Evolutionary conservation across 2,888 invertebrate genomes (phyloP).

Genomic region (Lasiommata megera): DNA sequence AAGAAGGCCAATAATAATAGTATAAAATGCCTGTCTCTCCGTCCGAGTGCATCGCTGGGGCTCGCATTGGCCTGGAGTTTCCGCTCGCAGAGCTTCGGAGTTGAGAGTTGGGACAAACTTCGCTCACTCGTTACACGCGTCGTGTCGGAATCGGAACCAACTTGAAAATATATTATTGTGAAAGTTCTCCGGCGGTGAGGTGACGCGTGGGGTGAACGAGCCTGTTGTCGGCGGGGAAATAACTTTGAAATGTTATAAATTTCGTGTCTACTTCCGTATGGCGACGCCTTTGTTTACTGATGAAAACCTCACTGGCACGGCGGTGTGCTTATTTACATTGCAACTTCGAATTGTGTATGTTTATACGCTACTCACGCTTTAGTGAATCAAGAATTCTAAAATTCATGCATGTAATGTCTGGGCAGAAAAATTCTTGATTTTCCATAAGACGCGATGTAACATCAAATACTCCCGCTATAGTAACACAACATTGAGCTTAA

Average conservation of each 20-base stretch:
- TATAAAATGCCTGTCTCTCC: not conserved
- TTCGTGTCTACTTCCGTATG: not conserved
- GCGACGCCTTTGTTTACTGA: not conserved
- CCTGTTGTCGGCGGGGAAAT: constrained; percentile 1
- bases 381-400: too few species aligned
- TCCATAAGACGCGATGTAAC: too few species aligned
- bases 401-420: too few species aligned
- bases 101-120: constrained; percentile 3
- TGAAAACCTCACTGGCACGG: not conserved
- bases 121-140: constrained; percentile 7
- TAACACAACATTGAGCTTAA: too few species aligned
- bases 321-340: not conserved
- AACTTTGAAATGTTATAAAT: constrained; percentile 4
- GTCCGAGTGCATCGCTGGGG: not conserved
- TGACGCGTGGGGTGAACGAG: not conserved
- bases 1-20: too few species aligned
- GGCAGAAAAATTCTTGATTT: too few species aligned
- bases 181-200: constrained; percentile 3
- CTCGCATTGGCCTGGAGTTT: not conserved
- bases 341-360: too few species aligned
- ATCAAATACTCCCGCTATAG: too few species aligned
- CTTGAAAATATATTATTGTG: constrained; percentile 16
- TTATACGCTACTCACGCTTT: too few species aligned
- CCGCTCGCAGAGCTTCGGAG: not conserved
- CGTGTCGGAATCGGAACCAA: constrained; percentile 10